Base-by-base conservation (phyloP, 2,888 invertebrate species). In the Biston stratarius region DNA sequence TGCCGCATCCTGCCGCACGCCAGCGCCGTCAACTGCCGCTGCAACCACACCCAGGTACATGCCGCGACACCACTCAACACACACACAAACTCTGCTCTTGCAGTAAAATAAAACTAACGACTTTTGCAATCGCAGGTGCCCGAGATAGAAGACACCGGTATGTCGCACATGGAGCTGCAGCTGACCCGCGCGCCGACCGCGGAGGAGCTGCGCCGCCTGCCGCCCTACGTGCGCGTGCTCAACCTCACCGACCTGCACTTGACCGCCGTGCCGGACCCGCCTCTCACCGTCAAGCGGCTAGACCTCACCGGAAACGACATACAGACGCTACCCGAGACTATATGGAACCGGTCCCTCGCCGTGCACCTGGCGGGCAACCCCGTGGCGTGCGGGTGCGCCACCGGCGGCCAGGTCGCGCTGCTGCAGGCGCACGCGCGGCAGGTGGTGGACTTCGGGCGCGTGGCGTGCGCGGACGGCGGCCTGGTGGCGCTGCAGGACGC, bases 361-460 rank as follows among this genome's bases (percentile, higher is more conserved):
- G 38, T 79, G 36, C 61, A 57, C 6, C 56, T 82, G 9, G 67
- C 76, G 7, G 55, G 60, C 6, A 83, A 83, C 62, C 76, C 76
- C 11, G 51, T 82, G 10, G 59, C 11, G 5, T 83, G 83, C 65
- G 67, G 71, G 40, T 83, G 83, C 61, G 64, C 33, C 12, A 61
- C 70, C 58, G 40, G 57, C 33, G 53, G 44, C 1, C n/a, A 10
- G 6, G 42, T 65, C 0, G 6, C 7, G 9, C 14, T 1, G 64
- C 42, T 64, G 42, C 38, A 59, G 15, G 5, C 8, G 10, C 0
- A 45, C 24, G n/a, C 0, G 11, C 1, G 12, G 0, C 9, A n/a
- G 8, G 8, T 64, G 0, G 3, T 1, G 0, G 63, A 64, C 33
- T 58, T 45, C 33, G 14, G 0, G 2, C 24, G n/a, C 38, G 42